Evolutionary conservation across 2,888 invertebrate species (phyloP).

Genomic region (Oligia latruncula): DNA sequence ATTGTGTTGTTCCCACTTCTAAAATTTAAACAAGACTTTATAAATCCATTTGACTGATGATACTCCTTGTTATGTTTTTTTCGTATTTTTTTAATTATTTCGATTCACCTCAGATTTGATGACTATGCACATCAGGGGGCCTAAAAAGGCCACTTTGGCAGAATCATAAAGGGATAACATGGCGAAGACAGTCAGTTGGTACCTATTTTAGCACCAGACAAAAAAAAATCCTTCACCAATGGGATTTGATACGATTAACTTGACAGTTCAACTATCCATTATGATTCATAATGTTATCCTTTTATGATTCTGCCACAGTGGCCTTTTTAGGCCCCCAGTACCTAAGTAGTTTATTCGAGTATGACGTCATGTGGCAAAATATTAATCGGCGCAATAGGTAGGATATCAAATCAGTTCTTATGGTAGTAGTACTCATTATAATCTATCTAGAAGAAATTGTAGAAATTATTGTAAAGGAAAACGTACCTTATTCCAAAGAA

Average conservation of each 20-base stretch:
- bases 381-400: slow-evolving; percentile 39
- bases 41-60: slow-evolving; percentile 77
- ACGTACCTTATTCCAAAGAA: slow-evolving; percentile 3
- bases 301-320: too few species aligned
- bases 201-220: too few species aligned
- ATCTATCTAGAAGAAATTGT: slow-evolving; percentile 28
- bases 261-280: too few species aligned
- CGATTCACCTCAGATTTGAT: background rate
- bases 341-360: slow-evolving; percentile 10
- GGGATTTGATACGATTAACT: too few species aligned
- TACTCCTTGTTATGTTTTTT: slow-evolving; percentile 15
- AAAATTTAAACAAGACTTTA: slow-evolving; percentile 24
- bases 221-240: too few species aligned
- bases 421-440: slow-evolving; percentile 44
- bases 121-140: background rate
- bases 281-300: too few species aligned
- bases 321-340: background rate
- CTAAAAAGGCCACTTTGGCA: too few species aligned
- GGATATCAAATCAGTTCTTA: slow-evolving; percentile 49
- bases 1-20: slow-evolving; percentile 55
- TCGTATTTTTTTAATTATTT: background rate
- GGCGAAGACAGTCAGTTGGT: too few species aligned
- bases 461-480: slow-evolving; percentile 27
- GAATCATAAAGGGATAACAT: too few species aligned
- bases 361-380: slow-evolving; percentile 25